Evolutionary conservation across 2,888 invertebrate species (phyloP).

Genomic region (Hartigia nigra): DNA sequence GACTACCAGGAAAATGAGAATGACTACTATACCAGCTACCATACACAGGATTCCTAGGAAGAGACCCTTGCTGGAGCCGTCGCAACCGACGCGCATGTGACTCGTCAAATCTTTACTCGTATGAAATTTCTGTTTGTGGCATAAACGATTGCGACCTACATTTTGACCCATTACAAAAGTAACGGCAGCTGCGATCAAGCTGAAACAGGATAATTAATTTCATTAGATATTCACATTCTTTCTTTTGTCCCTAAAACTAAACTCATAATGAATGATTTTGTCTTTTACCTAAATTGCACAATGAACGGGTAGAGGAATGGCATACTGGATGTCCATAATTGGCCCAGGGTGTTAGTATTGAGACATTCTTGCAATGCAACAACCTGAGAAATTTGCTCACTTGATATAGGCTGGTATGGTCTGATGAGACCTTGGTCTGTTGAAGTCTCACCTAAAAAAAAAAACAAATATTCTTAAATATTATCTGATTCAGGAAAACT

Average conservation of each 20-base stretch:
- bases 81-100: conserved; percentile 65
- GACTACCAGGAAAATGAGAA: conserved; percentile 69
- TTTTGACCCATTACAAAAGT: conserved; percentile 70
- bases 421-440: conserved; percentile 9
- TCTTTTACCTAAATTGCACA: conserved; percentile 67
- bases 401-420: conserved; percentile 64
- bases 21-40: conserved; percentile 68
- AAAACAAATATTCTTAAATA: background rate
- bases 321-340: conserved; percentile 69
- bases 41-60: conserved; percentile 69
- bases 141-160: conserved; percentile 63
- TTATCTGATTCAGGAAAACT: background rate
- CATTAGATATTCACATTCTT: background rate
- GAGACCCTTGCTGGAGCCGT: conserved; percentile 69
- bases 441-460: conserved; percentile 25
- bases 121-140: conserved; percentile 56
- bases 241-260: background rate
- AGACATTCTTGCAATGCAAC: conserved; percentile 68
- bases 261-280: background rate
- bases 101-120: conserved; percentile 53
- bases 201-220: conserved; percentile 39
- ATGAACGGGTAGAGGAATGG: conserved; percentile 70
- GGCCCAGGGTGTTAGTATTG: conserved; percentile 69
- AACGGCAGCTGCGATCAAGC: conserved; percentile 69
- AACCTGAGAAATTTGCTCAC: conserved; percentile 67